Evolutionary conservation across 2,888 invertebrate genomes (phyloP).

Genomic region (Drosophila mimetica): DNA sequence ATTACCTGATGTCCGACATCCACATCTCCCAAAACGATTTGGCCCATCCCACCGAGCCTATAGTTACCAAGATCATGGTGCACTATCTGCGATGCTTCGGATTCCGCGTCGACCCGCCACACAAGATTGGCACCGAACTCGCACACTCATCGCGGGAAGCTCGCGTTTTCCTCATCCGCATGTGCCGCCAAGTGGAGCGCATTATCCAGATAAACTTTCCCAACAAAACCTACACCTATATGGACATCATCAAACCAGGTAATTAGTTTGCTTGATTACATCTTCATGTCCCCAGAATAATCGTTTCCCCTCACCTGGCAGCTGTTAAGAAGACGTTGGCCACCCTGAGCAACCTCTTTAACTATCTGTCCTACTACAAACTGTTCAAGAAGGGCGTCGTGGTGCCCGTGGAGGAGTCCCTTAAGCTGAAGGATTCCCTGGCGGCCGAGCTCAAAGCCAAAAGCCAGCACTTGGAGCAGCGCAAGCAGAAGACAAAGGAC

Average conservation of each 20-base stretch:
- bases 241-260: conserved; percentile 80
- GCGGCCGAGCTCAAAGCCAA: conserved; percentile 38
- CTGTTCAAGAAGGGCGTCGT: conserved; percentile 77
- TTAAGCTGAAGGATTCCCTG: conserved; percentile 59
- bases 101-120: conserved; percentile 71
- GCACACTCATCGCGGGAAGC: conserved; percentile 66
- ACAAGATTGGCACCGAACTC: conserved; percentile 42
- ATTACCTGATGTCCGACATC: conserved; percentile 75
- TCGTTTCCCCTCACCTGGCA: not conserved
- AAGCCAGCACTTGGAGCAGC: conserved; percentile 51
- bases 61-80: conserved; percentile 73
- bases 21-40: conserved; percentile 73
- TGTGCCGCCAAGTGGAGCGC: conserved; percentile 76
- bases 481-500: conserved; percentile 39
- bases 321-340: conserved; percentile 72
- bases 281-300: not conserved
- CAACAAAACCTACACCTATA: conserved; percentile 71
- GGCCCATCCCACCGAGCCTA: conserved; percentile 70
- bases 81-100: conserved; percentile 78
- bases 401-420: conserved; percentile 54
- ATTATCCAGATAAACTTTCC: conserved; percentile 81
- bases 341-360: conserved; percentile 76
- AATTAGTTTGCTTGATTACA: too few species aligned
- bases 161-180: conserved; percentile 71
- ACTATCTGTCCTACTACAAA: conserved; percentile 80